phyloP scores from a whole-genome alignment of 2,113 vertebrate genomes.

The Isurus oxyrinchus region DNA sequence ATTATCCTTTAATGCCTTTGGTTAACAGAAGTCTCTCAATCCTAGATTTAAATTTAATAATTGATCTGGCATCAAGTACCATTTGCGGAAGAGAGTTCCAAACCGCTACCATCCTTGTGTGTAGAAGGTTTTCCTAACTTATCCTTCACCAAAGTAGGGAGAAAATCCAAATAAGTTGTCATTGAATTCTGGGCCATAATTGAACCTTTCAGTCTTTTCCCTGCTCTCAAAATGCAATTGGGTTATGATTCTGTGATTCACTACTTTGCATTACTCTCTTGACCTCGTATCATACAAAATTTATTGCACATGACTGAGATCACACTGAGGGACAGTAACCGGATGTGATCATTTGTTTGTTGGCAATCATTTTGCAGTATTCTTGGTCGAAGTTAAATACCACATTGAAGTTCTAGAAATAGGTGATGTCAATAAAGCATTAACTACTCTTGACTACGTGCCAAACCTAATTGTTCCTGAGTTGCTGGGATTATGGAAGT shows the following conservation, averaged over 20 bases:
- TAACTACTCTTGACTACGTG: neutral
- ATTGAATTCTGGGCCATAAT: neutral
- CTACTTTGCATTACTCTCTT: neutral
- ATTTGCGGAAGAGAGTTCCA: too few species aligned
- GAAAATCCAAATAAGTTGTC: neutral
- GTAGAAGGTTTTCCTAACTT: too few species aligned
- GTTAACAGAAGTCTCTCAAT: too few species aligned
- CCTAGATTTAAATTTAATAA: too few species aligned
- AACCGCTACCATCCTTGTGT: too few species aligned
- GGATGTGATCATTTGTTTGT: neutral
- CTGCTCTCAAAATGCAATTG: neutral
- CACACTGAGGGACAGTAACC: neutral
- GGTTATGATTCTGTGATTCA: neutral
- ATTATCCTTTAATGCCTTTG: too few species aligned
- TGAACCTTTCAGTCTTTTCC: neutral
- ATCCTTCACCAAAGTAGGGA: neutral
- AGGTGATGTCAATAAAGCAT: neutral
- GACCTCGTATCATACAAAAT: neutral
- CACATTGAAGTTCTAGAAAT: neutral
- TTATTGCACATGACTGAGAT: too few species aligned
- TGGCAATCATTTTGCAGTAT: neutral
- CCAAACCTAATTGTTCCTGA: neutral
- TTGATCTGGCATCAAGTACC: too few species aligned
- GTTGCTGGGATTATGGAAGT: neutral
- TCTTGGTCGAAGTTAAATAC: neutral